phyloP scores from a whole-genome alignment of 2,888 invertebrate genomes.

The Anodontia alba region DNA sequence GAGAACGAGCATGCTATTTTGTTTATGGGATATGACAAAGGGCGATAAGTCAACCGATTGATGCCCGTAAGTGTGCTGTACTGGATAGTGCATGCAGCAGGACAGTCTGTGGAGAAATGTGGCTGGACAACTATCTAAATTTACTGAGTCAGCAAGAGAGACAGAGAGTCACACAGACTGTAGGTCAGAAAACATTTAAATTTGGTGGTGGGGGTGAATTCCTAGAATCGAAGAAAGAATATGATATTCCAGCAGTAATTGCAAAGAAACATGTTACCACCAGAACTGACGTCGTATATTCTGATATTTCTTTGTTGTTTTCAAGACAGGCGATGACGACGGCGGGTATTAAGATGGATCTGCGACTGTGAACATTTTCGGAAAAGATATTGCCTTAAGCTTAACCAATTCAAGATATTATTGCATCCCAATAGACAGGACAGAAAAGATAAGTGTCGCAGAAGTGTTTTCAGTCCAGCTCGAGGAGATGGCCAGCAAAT shows the following conservation, averaged over 20 bases:
- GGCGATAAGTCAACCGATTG: neutral
- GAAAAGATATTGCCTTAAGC: conserved; percentile 24
- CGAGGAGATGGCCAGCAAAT: neutral
- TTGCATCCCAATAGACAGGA: neutral
- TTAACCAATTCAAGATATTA: conserved; percentile 20
- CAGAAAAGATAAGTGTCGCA: neutral
- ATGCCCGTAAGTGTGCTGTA: conserved; percentile 18
- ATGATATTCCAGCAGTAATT: neutral
- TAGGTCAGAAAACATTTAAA: conserved; percentile 12
- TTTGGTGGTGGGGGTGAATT: conserved; percentile 12
- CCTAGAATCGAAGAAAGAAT: neutral
- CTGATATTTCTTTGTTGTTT: conserved; percentile 21
- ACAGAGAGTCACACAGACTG: neutral
- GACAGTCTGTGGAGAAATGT: conserved; percentile 26
- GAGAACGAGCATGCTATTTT: neutral
- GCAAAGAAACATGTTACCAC: conserved; percentile 13
- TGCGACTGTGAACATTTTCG: conserved; percentile 28
- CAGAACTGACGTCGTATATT: conserved; percentile 26
- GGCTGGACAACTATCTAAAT: conserved; percentile 18
- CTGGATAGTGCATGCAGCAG: conserved; percentile 22
- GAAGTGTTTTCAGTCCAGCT: neutral
- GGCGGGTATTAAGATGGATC: conserved; percentile 27
- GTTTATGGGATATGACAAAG: conserved; percentile 34
- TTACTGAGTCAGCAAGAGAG: conserved; percentile 11
- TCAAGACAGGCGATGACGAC: conserved; percentile 20